A percentile compares a stretch with the other conserved stretches of the same genome.
These are phyloP conservation scores for Campylomormyrus tamandua DNA, from an alignment of 2,113 vertebrate species.

Conservation along the genomic window DNA sequence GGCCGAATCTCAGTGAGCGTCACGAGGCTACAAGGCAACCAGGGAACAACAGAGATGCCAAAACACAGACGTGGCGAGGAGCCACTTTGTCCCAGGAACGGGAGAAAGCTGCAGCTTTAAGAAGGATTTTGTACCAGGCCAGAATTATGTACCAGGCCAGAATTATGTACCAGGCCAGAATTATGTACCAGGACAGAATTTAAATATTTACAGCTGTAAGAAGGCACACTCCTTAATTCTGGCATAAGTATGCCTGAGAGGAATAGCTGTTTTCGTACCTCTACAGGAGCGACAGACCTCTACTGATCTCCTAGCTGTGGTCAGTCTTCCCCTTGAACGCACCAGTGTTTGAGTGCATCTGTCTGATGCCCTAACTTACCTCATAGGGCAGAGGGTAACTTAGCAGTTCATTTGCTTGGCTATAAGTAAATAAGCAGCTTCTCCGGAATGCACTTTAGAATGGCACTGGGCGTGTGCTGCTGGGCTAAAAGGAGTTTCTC, in stretches of 20 bases:
- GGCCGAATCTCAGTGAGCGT: neutral
- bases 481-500: neutral
- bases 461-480: neutral
- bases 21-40: neutral
- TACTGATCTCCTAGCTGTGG: neutral
- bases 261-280: neutral
- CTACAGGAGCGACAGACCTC: neutral
- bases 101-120: neutral
- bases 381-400: neutral
- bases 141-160: neutral
- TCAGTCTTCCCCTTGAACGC: neutral
- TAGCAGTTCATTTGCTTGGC: neutral
- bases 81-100: neutral
- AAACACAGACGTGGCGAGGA: neutral
- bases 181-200: neutral
- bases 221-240: neutral
- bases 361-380: neutral
- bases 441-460: neutral
- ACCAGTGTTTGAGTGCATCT: neutral
- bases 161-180: neutral
- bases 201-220: constrained; percentile 23
- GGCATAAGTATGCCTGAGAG: neutral
- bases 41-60: neutral
- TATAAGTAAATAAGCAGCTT: neutral
- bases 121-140: constrained; percentile 13